Evolutionary conservation across 1,140 invertebrate genomes (phyloP).

Genomic region (Potamilus streckersoni): DNA sequence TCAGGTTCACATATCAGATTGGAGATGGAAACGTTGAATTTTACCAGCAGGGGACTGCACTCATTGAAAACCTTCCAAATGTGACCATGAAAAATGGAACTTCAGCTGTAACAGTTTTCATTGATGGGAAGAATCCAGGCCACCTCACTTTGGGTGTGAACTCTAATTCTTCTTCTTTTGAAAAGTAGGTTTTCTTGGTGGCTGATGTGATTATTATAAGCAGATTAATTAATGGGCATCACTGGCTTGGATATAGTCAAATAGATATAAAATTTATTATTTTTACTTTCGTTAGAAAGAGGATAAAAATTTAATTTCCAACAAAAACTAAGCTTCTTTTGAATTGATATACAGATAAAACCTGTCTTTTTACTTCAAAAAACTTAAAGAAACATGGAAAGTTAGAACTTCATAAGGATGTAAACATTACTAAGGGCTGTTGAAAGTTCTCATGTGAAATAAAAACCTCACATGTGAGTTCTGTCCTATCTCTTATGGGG

Average conservation of each 20-base stretch:
- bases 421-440: no score
- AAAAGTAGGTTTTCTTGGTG: conserved; percentile 37
- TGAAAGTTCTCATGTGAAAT: no score
- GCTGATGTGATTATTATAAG: not conserved
- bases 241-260: not conserved
- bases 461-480: no score
- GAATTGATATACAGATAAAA: no score
- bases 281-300: no score
- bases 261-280: not conserved
- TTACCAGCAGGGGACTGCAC: conserved; percentile 31
- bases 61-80: conserved; percentile 43
- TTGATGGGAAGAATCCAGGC: conserved; percentile 49
- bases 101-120: conserved; percentile 16
- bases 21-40: conserved; percentile 35
- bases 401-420: no score
- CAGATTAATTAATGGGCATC: not conserved
- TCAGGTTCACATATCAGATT: conserved; percentile 56
- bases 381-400: no score
- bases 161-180: conserved; percentile 50
- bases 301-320: no score
- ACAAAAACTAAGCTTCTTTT: no score
- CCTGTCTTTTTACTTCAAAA: no score
- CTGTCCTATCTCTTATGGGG: no score
- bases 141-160: conserved; percentile 57
- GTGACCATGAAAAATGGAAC: conserved; percentile 37